Conservation (phyloP, 2,888 invertebrate genomes). For the Cephus rjabovi region DNA sequence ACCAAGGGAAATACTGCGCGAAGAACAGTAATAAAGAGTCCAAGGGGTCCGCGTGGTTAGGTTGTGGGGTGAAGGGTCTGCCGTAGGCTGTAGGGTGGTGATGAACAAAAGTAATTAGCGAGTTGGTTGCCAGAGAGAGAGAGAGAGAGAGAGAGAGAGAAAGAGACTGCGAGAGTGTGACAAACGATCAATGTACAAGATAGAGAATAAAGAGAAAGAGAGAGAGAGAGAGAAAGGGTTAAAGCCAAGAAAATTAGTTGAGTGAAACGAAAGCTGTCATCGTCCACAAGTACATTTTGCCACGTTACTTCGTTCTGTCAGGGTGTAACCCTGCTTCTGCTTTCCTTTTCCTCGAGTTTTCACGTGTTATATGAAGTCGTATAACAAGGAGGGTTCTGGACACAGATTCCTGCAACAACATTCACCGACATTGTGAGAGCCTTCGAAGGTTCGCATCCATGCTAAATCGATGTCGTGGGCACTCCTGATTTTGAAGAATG, state of each 20-base stretch:
- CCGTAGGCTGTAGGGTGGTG: slow-evolving; percentile 12
- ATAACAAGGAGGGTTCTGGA: too few species aligned
- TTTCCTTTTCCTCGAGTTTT: not conserved
- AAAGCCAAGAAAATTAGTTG: not conserved
- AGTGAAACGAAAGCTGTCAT: not conserved
- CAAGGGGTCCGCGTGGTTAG: slow-evolving; percentile 13
- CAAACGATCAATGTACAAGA: too few species aligned
- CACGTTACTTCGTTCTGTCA: not conserved
- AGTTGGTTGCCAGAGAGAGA: slow-evolving; percentile 3
- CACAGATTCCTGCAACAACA: too few species aligned
- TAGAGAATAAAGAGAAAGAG: not conserved
- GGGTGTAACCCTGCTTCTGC: not conserved
- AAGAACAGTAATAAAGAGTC: slow-evolving; percentile 22
- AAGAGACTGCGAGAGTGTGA: not conserved
- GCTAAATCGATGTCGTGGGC: too few species aligned
- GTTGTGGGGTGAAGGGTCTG: slow-evolving; percentile 18
- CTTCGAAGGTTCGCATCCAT: too few species aligned
- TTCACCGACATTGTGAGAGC: too few species aligned
- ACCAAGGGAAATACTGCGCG: slow-evolving; percentile 16
- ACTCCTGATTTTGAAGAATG: too few species aligned
- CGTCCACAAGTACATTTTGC: not conserved
- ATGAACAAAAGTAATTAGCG: slow-evolving; percentile 26
- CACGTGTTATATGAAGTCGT: not conserved
- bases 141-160: slow-evolving; percentile 7
- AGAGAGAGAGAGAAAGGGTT: not conserved